Base-by-base conservation (phyloP, 2,113 vertebrate species). In the Etia nguti region DNA sequence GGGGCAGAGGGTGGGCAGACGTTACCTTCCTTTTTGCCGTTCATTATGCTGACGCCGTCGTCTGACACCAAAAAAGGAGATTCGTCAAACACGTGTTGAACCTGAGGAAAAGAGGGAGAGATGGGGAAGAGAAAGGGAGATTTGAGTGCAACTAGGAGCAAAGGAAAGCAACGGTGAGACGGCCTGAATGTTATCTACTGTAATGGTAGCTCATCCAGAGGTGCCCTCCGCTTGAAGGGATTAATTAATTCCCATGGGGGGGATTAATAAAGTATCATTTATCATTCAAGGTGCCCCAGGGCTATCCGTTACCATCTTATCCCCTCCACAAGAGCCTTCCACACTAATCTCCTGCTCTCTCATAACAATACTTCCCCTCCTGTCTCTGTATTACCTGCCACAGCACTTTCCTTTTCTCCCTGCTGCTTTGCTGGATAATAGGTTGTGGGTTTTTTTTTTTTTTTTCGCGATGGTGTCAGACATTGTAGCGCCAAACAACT, bases 1-100 rank as follows among this genome's bases (percentile, higher is more conserved):
- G 3, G 84, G 84, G 80, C 22, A 11, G 41, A 60, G 34, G 57
- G 3, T 1, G 83, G 65, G 84, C 80, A 83, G 89, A 81, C 68
- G 36, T 4, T 88, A 99, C 99, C 99, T 98, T 99, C 99, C 62
- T 97, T 95, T 18, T 97, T 97, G 84, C 98, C 99, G 0, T 98
- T 96, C 97, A 99, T 97, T 90, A 99, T 97, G 94, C 97, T 96
- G 94, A 99, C 98, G 52, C 98, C 96, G 87, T 98, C 89, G 88
- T 97, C 94, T 90, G 97, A 97, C 85, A 99, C 98, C 75, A 97
- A 90, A 92, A 99, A 99, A 1, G 98, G 98, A 82, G 98, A 99
- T n/a, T 97, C 96, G 29, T 97, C 96, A 92, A 99, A 98, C 92
- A 98, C 95, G 29, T 95, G 95, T 88, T 95, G 96, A 80, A 99